Evolutionary conservation across 2,797 vertebrate species (phyloP), one percentile per base, ranked within the genome.

Genomic region (Premnoplex brunnescens): DNA sequence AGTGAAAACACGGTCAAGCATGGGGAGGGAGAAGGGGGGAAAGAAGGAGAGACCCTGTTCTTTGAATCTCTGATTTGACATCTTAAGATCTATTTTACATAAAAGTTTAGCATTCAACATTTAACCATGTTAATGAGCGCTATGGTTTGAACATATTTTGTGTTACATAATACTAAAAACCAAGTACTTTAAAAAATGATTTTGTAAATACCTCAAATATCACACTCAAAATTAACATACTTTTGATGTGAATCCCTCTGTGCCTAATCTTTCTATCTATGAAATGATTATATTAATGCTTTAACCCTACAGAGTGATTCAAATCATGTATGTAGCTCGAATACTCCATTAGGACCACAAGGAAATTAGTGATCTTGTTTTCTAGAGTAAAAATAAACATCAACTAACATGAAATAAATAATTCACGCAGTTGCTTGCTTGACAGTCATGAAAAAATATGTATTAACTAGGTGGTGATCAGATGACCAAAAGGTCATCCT

Each of bases 221-320:
- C n/a, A 60, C 54, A 64, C 27, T 73, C 48, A 77, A 92, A 92
- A 85, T 93, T 85, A 95, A 44, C 18, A 87, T 72, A 91, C 34
- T 92, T 94, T 88, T 91, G 81, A 95, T 81, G n/a, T 75, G 62
- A 91, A 89, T 91, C 87, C 87, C 91, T 94, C 62, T 62, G 54
- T 78, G 64, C 17, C 88, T 92, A 43, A 60, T 72, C 95, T 92
- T 68, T 76, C 32, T 71, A 27, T 80, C 58, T 78, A 32, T 66
- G 43, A 94, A 94, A 91, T 13, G 12, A 37, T 46, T 68, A 68
- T 39, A 91, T 68, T 88, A 91, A 94, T 75, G 66, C 14, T 48
- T 80, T 66, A 77, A 84, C 24, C 17, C 54, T 84, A 78, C 19
- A 7, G 4, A 90, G 41, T 24, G 22, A 82, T 54, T 79, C 71